Evolutionary conservation across 2,113 vertebrate genomes (phyloP), one percentile per base, ranked within the genome.

Genomic region (Pelecanoides urinatrix): DNA sequence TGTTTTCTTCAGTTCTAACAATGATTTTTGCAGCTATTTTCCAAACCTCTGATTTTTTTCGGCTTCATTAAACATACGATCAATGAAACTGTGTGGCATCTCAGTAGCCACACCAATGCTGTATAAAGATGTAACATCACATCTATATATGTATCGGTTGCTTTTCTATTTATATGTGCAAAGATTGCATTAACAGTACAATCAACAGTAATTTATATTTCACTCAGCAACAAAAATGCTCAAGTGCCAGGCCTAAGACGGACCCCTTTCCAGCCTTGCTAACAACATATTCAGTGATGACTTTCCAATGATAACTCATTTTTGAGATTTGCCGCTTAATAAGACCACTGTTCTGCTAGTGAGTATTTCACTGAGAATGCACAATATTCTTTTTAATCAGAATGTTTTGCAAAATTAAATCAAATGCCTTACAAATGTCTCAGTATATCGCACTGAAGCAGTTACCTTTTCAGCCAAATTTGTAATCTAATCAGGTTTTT

Each of bases 401-500:
- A 87, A 79, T 49, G 7, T 77, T 95, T 75, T 86, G 29, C 77
- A 94, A 72, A 96, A 91, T 94, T 85, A 63, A 71, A 95, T 94
- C 38, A 92, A 96, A 91, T 65, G 27, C 40, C 36, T 82, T 90
- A 75, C 58, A 82, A 90, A 82, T 79, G 62, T 88, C 58, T 92
- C 66, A 68, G 34, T 88, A 23, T 82, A 76, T 92, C 17, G 13
- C 55, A 88, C 44, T 32, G 34, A 86, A 84, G 40, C 78, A 73
- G 70, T 79, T 94, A 94, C 62, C 73, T 93, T 89, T 95, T 85
- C 79, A 90, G 92, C 34, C 62, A 92, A 95, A 90, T 96, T 93
- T 95, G 87, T 96, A 97, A 95, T 93, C 85, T 88, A 73, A 95
- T 96, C 93, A 94, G 93, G 93, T 95, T 96, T 95, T 36, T 86